Conservation (phyloP, 2,797 vertebrate species). For the Apogon hyalosoma region DNA sequence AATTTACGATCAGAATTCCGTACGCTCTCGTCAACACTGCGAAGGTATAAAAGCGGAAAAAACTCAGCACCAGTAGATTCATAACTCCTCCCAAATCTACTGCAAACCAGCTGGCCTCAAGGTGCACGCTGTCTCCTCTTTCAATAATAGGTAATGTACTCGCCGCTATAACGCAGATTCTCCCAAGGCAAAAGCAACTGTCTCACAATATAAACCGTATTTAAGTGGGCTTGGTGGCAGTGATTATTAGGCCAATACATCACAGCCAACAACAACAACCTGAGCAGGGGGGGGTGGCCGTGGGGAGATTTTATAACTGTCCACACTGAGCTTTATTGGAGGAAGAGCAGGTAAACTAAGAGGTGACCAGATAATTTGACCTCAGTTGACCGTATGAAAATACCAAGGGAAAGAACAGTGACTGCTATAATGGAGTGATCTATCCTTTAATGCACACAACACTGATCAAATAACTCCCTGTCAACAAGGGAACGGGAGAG, state of each 20-base stretch:
- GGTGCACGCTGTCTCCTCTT: slow-evolving; percentile 59
- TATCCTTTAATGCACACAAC: slow-evolving; percentile 24
- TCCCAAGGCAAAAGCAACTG: slow-evolving; percentile 50
- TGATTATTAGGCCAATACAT: slow-evolving; percentile 76
- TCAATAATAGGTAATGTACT: slow-evolving; percentile 70
- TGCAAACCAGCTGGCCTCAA: slow-evolving; percentile 55
- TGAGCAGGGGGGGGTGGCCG: slow-evolving; percentile 14
- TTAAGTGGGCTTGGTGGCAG: slow-evolving; percentile 44
- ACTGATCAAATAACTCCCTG: slow-evolving; percentile 34
- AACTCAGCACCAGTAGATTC: slow-evolving; percentile 46
- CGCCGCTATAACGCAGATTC: slow-evolving; percentile 52
- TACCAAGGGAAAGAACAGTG: slow-evolving; percentile 18
- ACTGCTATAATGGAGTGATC: slow-evolving; percentile 23
- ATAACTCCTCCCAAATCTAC: slow-evolving; percentile 27
- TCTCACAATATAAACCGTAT: slow-evolving; percentile 52
- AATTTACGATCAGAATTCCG: slow-evolving; percentile 42
- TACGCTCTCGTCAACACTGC: slow-evolving; percentile 18
- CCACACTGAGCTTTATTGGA: slow-evolving; percentile 46
- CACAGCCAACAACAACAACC: slow-evolving; percentile 51
- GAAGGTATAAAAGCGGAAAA: slow-evolving; percentile 23
- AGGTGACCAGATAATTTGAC: slow-evolving; percentile 51
- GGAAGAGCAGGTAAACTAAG: slow-evolving; percentile 54
- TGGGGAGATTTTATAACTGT: slow-evolving; percentile 55
- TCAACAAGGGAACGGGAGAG: slow-evolving; percentile 18
- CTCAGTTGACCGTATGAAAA: slow-evolving; percentile 24